Base-by-base conservation (phyloP, 2,797 vertebrate species). In the Tapera naevia region DNA sequence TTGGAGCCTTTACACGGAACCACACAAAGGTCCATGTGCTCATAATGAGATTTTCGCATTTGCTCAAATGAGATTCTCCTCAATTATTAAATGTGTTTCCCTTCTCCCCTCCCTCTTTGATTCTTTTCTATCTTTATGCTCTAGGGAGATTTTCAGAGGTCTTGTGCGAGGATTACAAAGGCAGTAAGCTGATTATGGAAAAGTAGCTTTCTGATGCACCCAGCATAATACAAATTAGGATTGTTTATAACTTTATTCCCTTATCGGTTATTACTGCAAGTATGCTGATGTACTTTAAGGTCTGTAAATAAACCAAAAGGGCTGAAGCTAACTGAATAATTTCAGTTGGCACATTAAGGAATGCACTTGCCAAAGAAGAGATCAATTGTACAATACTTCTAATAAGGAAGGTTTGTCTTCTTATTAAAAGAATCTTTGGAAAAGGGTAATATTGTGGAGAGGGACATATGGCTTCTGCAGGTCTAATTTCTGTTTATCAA, bases 171-270 rank as follows among this genome's bases (percentile, higher is more conserved):
- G 66, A 94, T 92, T 95, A 95, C 87, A 96, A 89, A 94, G 43
- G 62, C 75, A 94, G 25, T 92, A 96, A 95, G 66, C 6, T 2
- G 92, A 94, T 96, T 95, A 95, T 16, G 62, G 66, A 86, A 81
- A 94, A 95, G 92, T n/a, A 84, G 85, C 87, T 94, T 92, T 96
- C 86, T 86, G 43, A 78, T 88, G 66, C 57, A 81, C 7, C 66
- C 86, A 90, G 32, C 30, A 70, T 81, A 95, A 91, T 75, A 95
- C 70, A 92, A 95, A 93, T 94, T 80, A 92, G 70, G 66, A 86
- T 86, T 95, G 82, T 57, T 92, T 66, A 75, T 86, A 75, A 88
- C 35, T 92, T 89, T 66, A 70, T 89, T 86, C 41, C 81, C 67
- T 86, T 93, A 85, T 92, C 70, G 2, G 71, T 65, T 58, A 74